These are phyloP conservation scores for Egretta garzetta DNA, from an alignment of 2,113 vertebrate species.

Conservation along the genomic window DNA sequence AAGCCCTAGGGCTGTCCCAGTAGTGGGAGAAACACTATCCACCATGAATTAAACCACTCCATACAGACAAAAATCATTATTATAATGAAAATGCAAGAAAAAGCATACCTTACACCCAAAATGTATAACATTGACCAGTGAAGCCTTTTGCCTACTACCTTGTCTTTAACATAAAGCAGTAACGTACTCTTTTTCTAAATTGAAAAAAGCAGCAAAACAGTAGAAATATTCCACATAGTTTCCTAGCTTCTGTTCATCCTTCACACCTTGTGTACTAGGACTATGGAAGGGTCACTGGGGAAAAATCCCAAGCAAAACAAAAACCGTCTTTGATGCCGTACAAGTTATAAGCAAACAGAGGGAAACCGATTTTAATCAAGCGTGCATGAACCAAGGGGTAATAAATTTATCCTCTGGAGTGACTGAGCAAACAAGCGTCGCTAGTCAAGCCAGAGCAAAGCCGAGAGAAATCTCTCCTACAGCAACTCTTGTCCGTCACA, in stretches of 20 bases:
- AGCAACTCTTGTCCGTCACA: neutral
- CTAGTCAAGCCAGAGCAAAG: slow-evolving; percentile 4
- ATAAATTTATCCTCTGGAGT: neutral
- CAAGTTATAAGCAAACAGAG: neutral
- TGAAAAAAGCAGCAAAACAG: slow-evolving; percentile 30
- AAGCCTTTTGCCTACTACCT: neutral
- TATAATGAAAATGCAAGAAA: slow-evolving; percentile 58
- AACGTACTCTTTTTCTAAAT: neutral
- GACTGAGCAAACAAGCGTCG: neutral
- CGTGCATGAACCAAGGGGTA: neutral
- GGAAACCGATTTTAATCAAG: neutral
- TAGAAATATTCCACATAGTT: slow-evolving; percentile 64
- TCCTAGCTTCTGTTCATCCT: neutral
- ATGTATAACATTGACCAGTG: slow-evolving; percentile 32
- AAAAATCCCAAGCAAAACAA: neutral
- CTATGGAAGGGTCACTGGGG: neutral
- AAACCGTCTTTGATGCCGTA: neutral
- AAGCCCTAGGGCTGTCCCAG: slow-evolving; percentile 36
- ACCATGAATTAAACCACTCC: slow-evolving; percentile 29
- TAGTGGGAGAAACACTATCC: slow-evolving; percentile 30
- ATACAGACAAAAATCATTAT: slow-evolving; percentile 52
- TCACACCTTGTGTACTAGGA: neutral
- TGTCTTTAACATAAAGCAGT: slow-evolving; percentile 60
- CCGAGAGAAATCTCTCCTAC: slow-evolving; percentile 41
- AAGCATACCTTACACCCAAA: slow-evolving; percentile 37